These are phyloP conservation scores for Ptychobarbus kaznakovi DNA, from an alignment of 2,797 vertebrate species.

Conservation along the genomic window DNA sequence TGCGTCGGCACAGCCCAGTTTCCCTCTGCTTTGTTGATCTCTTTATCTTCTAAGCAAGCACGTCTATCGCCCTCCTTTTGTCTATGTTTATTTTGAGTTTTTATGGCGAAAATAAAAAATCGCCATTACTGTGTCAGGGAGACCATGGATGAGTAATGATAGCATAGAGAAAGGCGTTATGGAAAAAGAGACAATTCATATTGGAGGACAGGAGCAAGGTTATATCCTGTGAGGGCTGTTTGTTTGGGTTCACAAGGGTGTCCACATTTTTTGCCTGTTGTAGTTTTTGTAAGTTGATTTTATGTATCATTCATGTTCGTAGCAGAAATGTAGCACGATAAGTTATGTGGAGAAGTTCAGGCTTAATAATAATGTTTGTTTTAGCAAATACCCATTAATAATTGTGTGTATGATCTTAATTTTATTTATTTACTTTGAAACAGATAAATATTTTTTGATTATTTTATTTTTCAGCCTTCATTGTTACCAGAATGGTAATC, in stretches of 20 bases:
- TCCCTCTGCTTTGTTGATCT: conserved; percentile 27
- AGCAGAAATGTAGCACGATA: not conserved
- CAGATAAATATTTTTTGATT: not conserved
- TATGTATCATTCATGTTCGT: not conserved
- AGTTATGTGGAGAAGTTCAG: not conserved
- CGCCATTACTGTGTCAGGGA: not conserved
- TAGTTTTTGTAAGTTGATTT: not conserved
- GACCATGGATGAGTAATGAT: conserved; percentile 19
- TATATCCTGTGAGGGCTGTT: not conserved
- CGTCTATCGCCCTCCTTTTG: conserved; percentile 2
- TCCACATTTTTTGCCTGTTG: not conserved
- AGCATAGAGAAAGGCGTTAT: not conserved
- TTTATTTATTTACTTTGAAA: not conserved
- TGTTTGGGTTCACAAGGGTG: not conserved
- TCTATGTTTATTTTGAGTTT: not conserved
- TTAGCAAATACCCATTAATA: not conserved
- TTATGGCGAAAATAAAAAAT: not conserved
- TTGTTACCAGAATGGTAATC: not conserved
- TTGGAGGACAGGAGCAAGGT: conserved; percentile 22
- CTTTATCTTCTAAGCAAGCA: conserved; percentile 15
- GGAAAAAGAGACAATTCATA: conserved; percentile 1
- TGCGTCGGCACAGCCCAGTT: conserved; percentile 36
- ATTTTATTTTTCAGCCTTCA: too few relatives aligned
- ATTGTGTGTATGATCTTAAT: not conserved
- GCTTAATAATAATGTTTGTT: not conserved